phyloP scores from a whole-genome alignment of 2,888 invertebrate genomes.

The Priocnemis perturbator region DNA sequence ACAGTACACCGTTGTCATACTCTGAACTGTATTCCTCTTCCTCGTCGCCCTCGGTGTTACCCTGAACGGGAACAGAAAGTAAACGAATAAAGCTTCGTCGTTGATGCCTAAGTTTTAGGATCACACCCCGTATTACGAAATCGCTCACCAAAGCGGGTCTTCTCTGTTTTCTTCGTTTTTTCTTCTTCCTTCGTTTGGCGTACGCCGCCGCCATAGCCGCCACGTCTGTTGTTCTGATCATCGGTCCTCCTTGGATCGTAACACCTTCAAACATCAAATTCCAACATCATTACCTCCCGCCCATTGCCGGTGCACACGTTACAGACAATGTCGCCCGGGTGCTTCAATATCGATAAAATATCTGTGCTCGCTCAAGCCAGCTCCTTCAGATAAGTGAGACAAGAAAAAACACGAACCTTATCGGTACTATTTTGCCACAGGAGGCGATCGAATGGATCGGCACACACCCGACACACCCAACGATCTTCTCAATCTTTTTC shows the following conservation, averaged over 20 bases:
- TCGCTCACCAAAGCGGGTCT: conserved; percentile 65
- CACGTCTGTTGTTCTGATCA: conserved; percentile 66
- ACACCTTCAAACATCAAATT: conserved; percentile 64
- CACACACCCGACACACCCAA: too few relatives aligned
- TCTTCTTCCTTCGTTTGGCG: conserved; percentile 70
- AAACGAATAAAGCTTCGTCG: too few relatives aligned
- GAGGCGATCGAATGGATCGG: too few relatives aligned
- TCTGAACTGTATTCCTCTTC: conserved; percentile 70
- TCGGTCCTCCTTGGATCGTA: conserved; percentile 71
- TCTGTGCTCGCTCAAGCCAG: too few relatives aligned
- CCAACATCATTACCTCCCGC: not conserved
- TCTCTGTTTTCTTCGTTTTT: conserved; percentile 71
- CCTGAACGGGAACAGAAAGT: conserved; percentile 40
- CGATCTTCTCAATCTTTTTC: too few relatives aligned
- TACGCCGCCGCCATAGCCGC: conserved; percentile 54
- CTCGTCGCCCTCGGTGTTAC: conserved; percentile 63
- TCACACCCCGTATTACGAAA: not conserved
- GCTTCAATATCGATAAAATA: too few relatives aligned
- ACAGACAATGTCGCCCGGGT: too few relatives aligned
- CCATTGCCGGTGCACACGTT: too few relatives aligned
- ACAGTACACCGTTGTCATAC: conserved; percentile 59
- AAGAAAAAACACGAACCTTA: too few relatives aligned
- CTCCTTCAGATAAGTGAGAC: too few relatives aligned
- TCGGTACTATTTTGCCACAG: too few relatives aligned
- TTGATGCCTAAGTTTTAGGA: too few relatives aligned